A percentile compares a stretch with the other conserved stretches of the same genome.
These are phyloP conservation scores for Merodon equestris DNA, from an alignment of 2,888 invertebrate species.

Conservation along the genomic window DNA sequence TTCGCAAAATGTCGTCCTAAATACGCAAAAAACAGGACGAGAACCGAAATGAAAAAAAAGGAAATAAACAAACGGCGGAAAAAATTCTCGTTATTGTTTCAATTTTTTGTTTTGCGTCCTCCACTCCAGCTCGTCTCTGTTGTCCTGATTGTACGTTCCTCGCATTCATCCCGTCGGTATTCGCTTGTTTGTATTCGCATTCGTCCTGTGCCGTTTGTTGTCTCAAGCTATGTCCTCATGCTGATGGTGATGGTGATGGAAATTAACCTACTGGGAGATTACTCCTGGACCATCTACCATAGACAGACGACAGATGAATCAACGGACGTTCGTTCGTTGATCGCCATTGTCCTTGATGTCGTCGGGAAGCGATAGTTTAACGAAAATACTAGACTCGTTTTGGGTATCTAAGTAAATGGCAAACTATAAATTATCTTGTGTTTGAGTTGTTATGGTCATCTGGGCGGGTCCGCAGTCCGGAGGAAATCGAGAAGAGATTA, in stretches of 20 bases:
- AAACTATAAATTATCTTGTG: constrained; percentile 57
- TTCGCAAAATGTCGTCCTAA: constrained; percentile 55
- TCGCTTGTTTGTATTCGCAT: constrained; percentile 3
- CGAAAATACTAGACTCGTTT: constrained; percentile 29
- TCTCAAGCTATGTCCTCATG: constrained; percentile 42
- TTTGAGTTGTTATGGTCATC: constrained; percentile 4
- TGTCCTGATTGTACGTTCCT: constrained; percentile 25
- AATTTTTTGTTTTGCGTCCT: constrained; percentile 17
- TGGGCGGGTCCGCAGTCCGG: background rate
- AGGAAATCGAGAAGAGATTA: constrained; percentile 33
- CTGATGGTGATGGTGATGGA: constrained; percentile 55
- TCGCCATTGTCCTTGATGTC: background rate
- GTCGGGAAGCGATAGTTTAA: constrained; percentile 29
- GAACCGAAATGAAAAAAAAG: constrained; percentile 5
- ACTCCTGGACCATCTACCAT: constrained; percentile 30
- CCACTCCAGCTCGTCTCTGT: background rate
- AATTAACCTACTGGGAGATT: constrained; percentile 56
- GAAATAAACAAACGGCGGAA: constrained; percentile 21
- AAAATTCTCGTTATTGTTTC: constrained; percentile 27
- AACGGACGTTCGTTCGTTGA: constrained; percentile 29
- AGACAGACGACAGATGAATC: constrained; percentile 33
- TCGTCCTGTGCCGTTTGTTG: background rate
- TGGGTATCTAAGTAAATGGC: constrained; percentile 48
- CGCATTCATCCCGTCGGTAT: background rate
- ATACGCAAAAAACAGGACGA: constrained; percentile 7